Conservation (phyloP, 2,113 vertebrate genomes). For the Lepidothrix coronata region DNA sequence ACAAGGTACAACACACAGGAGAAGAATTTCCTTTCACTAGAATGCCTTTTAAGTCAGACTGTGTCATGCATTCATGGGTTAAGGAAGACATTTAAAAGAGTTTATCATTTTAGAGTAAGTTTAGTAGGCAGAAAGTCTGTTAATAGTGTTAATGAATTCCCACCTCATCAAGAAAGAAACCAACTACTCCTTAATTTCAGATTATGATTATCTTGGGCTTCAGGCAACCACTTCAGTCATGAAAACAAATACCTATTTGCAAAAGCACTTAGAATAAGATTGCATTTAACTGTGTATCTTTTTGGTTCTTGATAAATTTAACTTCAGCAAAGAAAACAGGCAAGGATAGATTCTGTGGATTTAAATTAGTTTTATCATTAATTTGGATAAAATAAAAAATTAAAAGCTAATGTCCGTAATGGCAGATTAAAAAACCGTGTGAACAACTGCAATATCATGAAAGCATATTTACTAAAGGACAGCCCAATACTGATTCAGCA, state of each 20-base stretch:
- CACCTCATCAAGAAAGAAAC: neutral
- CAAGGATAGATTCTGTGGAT: neutral
- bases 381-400: neutral
- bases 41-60: neutral
- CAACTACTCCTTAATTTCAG: slow-evolving; percentile 23
- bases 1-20: neutral
- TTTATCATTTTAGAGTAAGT: slow-evolving; percentile 3
- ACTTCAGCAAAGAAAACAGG: neutral
- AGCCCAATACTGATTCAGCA: accelerated
- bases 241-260: neutral
- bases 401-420: neutral
- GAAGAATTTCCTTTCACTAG: neutral
- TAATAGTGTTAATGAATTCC: slow-evolving; percentile 38
- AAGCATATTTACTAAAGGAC: neutral
- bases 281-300: neutral
- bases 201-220: slow-evolving; percentile 6
- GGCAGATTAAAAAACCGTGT: neutral
- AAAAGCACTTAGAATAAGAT: neutral
- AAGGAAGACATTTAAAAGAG: neutral
- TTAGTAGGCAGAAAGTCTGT: slow-evolving; percentile 9
- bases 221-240: neutral
- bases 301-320: neutral
- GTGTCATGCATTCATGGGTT: neutral
- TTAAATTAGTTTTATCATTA: neutral
- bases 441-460: neutral